Base-by-base conservation (phyloP, 1,140 invertebrate species). In the Drosophila repleta region DNA sequence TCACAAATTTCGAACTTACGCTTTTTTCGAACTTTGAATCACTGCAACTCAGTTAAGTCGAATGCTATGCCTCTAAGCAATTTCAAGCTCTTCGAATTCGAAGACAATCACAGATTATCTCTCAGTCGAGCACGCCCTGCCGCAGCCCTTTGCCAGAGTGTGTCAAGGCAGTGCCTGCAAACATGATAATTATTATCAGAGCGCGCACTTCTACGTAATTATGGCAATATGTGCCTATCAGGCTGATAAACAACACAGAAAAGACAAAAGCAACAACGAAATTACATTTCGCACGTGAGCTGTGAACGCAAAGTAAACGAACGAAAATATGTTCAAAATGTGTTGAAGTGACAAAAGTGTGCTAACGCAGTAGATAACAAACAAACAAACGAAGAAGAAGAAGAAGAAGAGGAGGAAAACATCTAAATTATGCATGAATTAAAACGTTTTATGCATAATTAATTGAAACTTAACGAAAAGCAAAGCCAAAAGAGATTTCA, bases 261-360 rank as follows among this genome's bases (percentile, higher is more conserved):
- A 35, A 35, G 24, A 56, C 64, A 56, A 55, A 39, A 39, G n/a
- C 13, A n/a, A 39, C 11, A 13, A 39, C n/a, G 0, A 15, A 15
- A 57, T 63, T 63, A 65, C 51, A 64, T 18, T 41, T 18, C 18
- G 60, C 49, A 69, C 66, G 66, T 69, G 58, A 69, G 32, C 32
- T 41, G 55, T 15, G 6, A 48, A 32, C 45, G 0, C 13, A 29
- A 64, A 45, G 13, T 46, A 52, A 24, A 58, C 24, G 17, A 24
- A 58, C 24, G 17, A 48, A 69, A 58, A 18, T 43, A 57, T 57
- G 35, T 58, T 58, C 11, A 10, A 37, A 65, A 56, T 43, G 17
- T 39, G 11, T 39, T 17, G 39, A 35, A 18, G 35, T 41, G 67
- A 56, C 32, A 70, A 72, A 68, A 53, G 39, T 43, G 46, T 52